These are phyloP conservation scores for Drepana arcuata DNA, from an alignment of 1,140 invertebrate genomes.

Conservation along the genomic window DNA sequence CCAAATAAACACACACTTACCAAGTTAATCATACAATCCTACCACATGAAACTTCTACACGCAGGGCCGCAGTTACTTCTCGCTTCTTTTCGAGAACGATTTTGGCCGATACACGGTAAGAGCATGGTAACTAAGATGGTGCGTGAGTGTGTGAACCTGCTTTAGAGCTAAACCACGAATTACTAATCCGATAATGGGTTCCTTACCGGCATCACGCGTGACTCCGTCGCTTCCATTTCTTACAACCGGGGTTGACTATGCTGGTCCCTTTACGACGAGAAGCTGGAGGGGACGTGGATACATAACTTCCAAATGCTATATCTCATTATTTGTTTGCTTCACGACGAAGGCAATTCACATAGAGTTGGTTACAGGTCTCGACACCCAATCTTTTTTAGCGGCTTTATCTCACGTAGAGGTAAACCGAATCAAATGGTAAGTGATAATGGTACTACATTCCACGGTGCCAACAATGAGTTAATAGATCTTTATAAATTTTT, in stretches of 20 bases:
- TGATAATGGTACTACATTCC: constrained; percentile 37
- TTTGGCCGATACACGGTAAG: not conserved
- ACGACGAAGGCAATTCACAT: constrained; percentile 26
- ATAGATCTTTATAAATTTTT: constrained; percentile 3
- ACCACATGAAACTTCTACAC: not conserved
- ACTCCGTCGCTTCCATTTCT: constrained; percentile 13
- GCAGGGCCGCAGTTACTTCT: not conserved
- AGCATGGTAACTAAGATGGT: too few relatives aligned
- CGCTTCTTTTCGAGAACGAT: not conserved
- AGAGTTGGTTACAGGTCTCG: constrained; percentile 17
- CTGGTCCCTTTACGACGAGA: constrained; percentile 19
- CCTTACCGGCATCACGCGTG: constrained; percentile 17
- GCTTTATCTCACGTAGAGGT: constrained; percentile 41
- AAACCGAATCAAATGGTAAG: constrained; percentile 20
- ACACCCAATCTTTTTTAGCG: constrained; percentile 26
- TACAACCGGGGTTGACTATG: constrained; percentile 22
- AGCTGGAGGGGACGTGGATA: constrained; percentile 7
- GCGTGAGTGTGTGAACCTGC: too few relatives aligned
- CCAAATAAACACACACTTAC: not conserved
- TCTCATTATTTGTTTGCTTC: constrained; percentile 17
- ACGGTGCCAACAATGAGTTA: constrained; percentile 13
- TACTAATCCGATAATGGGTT: constrained; percentile 13
- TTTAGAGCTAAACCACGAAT: constrained; percentile 7
- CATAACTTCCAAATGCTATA: constrained; percentile 11
- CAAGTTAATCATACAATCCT: not conserved